Evolutionary conservation across 2,797 vertebrate genomes (phyloP).

Genomic region (Coccyzus lansbergi): DNA sequence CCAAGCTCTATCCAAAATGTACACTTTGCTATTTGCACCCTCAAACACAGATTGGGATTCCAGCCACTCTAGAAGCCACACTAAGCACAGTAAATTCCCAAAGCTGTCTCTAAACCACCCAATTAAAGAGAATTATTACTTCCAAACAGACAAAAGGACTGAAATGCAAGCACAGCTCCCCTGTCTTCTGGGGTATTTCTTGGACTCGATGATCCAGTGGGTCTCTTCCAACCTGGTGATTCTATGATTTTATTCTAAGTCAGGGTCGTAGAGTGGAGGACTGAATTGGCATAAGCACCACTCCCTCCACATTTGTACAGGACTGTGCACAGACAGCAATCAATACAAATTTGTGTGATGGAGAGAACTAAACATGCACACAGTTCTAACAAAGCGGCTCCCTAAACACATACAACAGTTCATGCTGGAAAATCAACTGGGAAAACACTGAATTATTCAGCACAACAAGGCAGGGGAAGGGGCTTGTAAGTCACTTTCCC

Average conservation of each 20-base stretch:
- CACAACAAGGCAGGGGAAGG: neutral
- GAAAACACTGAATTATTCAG: slow-evolving; percentile 1
- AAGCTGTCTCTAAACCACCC: neutral
- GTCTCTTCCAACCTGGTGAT: too few relatives aligned
- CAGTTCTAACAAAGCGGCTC: neutral
- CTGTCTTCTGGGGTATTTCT: neutral
- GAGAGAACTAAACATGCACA: neutral
- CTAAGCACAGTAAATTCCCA: neutral
- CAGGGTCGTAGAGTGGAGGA: neutral
- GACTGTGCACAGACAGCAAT: neutral
- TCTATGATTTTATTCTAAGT: too few relatives aligned
- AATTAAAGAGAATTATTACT: neutral
- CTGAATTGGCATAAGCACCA: neutral
- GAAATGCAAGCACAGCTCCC: neutral
- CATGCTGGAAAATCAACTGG: neutral
- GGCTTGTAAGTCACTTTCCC: neutral
- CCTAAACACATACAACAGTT: neutral
- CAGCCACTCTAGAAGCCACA: neutral
- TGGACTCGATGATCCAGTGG: too few relatives aligned
- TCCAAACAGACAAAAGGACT: neutral
- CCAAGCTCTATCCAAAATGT: neutral
- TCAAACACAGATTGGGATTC: neutral
- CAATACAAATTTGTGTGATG: accelerated
- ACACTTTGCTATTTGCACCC: neutral
- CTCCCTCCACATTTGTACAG: neutral